Percentiles rank a stretch among this genome's conserved stretches.
phyloP scores from a whole-genome alignment of 2,888 invertebrate species.

The Crioceris asparagi region DNA sequence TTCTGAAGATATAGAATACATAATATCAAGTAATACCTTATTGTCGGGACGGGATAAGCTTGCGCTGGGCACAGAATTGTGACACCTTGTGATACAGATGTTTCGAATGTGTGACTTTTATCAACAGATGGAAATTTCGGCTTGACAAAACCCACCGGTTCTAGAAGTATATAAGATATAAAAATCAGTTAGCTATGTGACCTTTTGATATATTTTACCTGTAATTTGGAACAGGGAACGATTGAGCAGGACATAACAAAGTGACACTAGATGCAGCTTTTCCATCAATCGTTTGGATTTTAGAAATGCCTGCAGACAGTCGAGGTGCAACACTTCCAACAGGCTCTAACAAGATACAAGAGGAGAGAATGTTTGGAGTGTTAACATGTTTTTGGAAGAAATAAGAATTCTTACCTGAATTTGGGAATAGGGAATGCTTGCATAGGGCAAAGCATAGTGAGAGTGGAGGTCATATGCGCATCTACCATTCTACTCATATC shows the following conservation, averaged over 20 bases:
- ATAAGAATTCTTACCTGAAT: conserved; percentile 45
- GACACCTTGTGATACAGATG: conserved; percentile 41
- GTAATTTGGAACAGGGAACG: conserved; percentile 60
- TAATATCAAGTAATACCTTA: conserved; percentile 55
- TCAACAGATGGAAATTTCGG: conserved; percentile 55
- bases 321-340: conserved; percentile 67
- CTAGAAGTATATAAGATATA: conserved; percentile 26
- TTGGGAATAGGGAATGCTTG: conserved; percentile 62
- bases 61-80: conserved; percentile 65
- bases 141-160: conserved; percentile 49
- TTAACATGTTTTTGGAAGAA: conserved; percentile 2
- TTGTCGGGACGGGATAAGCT: conserved; percentile 62
- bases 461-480: conserved; percentile 28
- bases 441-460: conserved; percentile 52
- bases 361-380: conserved; percentile 1
- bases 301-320: conserved; percentile 33
- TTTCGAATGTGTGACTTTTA: conserved; percentile 52
- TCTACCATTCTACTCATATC: conserved; percentile 29
- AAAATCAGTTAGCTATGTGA: no score
- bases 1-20: conserved; percentile 34
- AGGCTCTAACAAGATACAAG: conserved; percentile 46
- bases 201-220: no score
- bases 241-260: conserved; percentile 55
- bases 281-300: conserved; percentile 26
- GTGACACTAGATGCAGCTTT: conserved; percentile 38